phyloP scores from a whole-genome alignment of 2,888 invertebrate species.

The Leptothorax acervorum region DNA sequence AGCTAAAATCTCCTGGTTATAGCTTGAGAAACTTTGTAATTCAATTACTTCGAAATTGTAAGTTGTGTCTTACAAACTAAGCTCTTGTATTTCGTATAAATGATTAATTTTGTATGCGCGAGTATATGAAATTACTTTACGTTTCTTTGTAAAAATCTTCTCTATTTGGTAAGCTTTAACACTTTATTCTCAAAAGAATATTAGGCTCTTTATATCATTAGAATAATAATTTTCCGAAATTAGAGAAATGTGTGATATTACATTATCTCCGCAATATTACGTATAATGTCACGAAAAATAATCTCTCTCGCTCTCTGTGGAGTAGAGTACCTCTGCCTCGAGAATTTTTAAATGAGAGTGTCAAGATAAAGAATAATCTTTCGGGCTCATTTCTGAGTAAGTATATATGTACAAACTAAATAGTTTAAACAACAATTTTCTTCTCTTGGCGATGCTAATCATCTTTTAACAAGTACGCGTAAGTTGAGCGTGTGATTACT shows the following conservation, averaged over 20 bases:
- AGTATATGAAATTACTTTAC: constrained; percentile 19
- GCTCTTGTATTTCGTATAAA: constrained; percentile 33
- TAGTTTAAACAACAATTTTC: constrained; percentile 32
- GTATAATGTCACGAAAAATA: neutral
- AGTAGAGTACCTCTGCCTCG: neutral
- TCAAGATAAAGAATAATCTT: neutral
- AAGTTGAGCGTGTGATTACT: constrained; percentile 53
- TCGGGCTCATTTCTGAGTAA: neutral
- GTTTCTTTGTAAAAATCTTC: constrained; percentile 8
- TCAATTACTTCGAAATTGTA: constrained; percentile 43
- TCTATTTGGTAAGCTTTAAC: neutral
- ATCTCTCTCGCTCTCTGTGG: neutral
- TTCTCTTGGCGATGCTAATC: constrained; percentile 37
- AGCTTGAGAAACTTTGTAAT: constrained; percentile 41
- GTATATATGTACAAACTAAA: constrained; percentile 1
- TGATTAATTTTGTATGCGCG: constrained; percentile 41
- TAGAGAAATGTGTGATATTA: neutral
- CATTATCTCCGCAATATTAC: neutral
- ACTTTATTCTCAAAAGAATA: neutral
- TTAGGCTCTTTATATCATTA: neutral
- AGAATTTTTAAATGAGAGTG: constrained; percentile 11
- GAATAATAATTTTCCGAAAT: neutral
- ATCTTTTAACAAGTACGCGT: constrained; percentile 46
- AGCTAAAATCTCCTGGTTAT: constrained; percentile 46
- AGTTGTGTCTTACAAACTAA: constrained; percentile 24